phyloP scores from a whole-genome alignment of 2,888 invertebrate genomes.

The Hedya salicella region DNA sequence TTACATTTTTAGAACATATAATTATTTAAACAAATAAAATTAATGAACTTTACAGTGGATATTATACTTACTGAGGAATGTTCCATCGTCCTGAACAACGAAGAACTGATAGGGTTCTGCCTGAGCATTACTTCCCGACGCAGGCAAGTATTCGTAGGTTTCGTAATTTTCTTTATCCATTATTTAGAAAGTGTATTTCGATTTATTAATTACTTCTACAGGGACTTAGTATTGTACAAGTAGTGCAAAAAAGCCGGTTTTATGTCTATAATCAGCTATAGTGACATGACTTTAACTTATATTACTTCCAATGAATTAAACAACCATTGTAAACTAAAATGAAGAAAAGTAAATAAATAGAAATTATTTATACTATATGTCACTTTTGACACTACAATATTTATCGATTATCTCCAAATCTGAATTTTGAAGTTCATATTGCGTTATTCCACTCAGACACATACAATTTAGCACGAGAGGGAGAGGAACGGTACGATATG shows the following conservation, averaged over 20 bases:
- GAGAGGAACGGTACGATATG: too few species aligned
- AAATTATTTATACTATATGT: background rate
- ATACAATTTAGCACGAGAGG: too few species aligned
- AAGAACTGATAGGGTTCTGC: slow-evolving; percentile 65
- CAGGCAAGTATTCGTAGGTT: slow-evolving; percentile 68
- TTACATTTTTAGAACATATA: too few species aligned
- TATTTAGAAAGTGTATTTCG: slow-evolving; percentile 26
- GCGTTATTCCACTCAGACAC: too few species aligned
- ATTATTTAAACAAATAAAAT: background rate
- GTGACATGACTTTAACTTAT: too few species aligned
- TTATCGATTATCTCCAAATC: slow-evolving; percentile 1
- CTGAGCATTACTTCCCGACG: slow-evolving; percentile 50
- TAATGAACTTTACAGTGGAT: background rate
- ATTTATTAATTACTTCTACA: background rate
- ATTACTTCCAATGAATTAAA: background rate
- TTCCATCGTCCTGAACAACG: slow-evolving; percentile 74
- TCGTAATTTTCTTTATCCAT: slow-evolving; percentile 73
- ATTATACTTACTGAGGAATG: slow-evolving; percentile 61
- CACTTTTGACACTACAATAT: background rate
- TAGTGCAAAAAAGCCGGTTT: background rate
- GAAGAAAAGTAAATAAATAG: background rate
- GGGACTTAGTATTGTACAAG: background rate
- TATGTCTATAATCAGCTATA: background rate
- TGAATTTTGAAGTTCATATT: too few species aligned
- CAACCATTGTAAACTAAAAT: too few species aligned